Evolutionary conservation across 2,888 invertebrate genomes (phyloP), one percentile per base, ranked within the genome.

Genomic region (Pandemis corylana): DNA sequence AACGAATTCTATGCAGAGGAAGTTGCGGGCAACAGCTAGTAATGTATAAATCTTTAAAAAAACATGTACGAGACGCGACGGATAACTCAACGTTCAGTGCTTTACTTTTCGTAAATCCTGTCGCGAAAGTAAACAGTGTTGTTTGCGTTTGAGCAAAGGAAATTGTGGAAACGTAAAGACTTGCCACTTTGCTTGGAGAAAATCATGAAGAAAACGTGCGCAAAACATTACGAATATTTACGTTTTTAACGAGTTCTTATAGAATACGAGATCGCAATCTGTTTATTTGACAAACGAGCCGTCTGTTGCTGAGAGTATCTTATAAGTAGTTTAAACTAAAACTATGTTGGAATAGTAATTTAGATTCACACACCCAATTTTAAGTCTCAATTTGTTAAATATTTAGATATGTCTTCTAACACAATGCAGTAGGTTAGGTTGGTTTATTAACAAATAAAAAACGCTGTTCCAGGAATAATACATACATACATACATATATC

Each of bases 91-190:
- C 28, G 3, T 12, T 12, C 44, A 20, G 10, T 36, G 36, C 41
- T 41, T 51, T n/a, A 53, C 53, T 63, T 44, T 65, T 65, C 12
- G 51, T 15, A 67, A 67, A 53, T 53, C 53, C 62, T 62, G 64
- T 42, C 67, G 36, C 28, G 53, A 67, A 67, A 5, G 53, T 53
- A 53, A 67, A 51, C 67, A 53, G 36, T 12, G n/a, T n/a, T 67
- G 67, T 67, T 67, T 67, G n/a, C 41, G 67, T 53, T 67, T 6
- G n/a, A 53, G 53, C n/a, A n/a, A 42, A 67, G 15, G n/a, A 53
- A 67, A 67, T 67, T 67, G 67, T 67, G 41, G 67, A 53, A 13
- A 10, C 51, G 51, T 67, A 67, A 9, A 67, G 53, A 67, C 46
- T 53, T n/a, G 10, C 49, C 10, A 41, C 41, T 10, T 53, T 53